phyloP scores from a whole-genome alignment of 2,888 invertebrate genomes.

The Morinoia aosen region DNA sequence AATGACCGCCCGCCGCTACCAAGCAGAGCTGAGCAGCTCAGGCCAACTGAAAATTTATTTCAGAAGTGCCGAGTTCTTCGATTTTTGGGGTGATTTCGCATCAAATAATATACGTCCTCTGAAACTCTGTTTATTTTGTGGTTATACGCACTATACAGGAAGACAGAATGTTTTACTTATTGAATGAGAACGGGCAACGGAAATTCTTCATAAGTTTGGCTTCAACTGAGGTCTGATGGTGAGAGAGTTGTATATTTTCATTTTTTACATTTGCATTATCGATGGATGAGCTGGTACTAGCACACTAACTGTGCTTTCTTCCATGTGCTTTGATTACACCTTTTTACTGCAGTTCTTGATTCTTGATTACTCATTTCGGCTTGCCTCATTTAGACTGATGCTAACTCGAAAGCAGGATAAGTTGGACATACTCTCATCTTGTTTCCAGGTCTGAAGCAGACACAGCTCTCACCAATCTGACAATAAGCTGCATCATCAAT shows the following conservation, averaged over 20 bases:
- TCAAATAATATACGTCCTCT: not conserved
- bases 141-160: not conserved
- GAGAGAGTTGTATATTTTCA: not conserved
- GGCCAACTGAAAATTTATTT: not conserved
- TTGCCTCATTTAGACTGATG: not conserved
- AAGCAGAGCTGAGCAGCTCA: not conserved
- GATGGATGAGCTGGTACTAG: not conserved
- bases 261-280: not conserved
- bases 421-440: not conserved
- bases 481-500: not conserved
- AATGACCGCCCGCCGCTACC: not conserved
- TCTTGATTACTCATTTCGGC: not conserved
- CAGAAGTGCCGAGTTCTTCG: not conserved
- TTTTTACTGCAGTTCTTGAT: not conserved
- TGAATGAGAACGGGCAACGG: not conserved
- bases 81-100: not conserved
- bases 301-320: not conserved
- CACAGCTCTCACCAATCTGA: not conserved
- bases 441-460: not conserved
- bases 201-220: not conserved
- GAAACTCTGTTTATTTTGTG: not conserved
- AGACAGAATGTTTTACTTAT: not conserved
- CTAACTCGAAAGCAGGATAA: not conserved
- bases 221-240: not conserved
- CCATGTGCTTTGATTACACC: not conserved